Conservation (phyloP, 2,113 vertebrate genomes). For the Eulemur macaco region DNA sequence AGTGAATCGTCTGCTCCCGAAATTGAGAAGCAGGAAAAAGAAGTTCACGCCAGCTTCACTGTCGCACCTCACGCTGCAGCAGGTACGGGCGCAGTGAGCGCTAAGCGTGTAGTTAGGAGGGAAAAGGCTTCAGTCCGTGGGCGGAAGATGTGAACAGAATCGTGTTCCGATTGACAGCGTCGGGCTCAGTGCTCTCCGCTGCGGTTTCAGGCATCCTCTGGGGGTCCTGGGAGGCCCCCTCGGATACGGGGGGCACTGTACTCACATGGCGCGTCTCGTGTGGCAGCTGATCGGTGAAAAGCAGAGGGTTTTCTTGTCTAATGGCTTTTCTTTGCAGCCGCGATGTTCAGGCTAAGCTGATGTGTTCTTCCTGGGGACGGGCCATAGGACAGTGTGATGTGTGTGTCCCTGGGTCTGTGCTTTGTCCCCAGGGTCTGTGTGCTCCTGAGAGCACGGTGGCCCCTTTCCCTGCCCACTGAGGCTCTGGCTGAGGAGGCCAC, state of each 20-base stretch:
- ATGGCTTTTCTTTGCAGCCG: background rate
- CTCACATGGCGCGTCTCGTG: rapidly evolving
- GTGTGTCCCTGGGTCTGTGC: background rate
- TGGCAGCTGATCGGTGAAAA: background rate
- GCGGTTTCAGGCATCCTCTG: background rate
- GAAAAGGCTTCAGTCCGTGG: background rate
- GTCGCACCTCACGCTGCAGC: background rate
- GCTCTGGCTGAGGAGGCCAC: too few species aligned
- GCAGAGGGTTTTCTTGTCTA: too few species aligned
- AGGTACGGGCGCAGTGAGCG: rapidly evolving
- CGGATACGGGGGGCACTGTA: background rate
- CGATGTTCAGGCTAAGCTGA: too few species aligned
- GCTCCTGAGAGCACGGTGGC: background rate
- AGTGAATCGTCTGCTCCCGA: background rate
- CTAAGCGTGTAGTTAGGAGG: rapidly evolving
- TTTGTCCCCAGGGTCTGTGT: background rate
- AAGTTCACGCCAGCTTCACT: background rate
- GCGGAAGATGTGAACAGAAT: background rate
- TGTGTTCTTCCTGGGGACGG: background rate
- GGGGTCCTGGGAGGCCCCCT: background rate
- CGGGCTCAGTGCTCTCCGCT: rapidly evolving
- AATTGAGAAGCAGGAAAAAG: background rate
- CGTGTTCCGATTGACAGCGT: too few species aligned
- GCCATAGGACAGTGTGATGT: rapidly evolving
- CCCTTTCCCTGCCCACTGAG: too few species aligned